These are phyloP conservation scores for Agrochola litura DNA, from an alignment of 2,888 invertebrate genomes.

Conservation along the genomic window DNA sequence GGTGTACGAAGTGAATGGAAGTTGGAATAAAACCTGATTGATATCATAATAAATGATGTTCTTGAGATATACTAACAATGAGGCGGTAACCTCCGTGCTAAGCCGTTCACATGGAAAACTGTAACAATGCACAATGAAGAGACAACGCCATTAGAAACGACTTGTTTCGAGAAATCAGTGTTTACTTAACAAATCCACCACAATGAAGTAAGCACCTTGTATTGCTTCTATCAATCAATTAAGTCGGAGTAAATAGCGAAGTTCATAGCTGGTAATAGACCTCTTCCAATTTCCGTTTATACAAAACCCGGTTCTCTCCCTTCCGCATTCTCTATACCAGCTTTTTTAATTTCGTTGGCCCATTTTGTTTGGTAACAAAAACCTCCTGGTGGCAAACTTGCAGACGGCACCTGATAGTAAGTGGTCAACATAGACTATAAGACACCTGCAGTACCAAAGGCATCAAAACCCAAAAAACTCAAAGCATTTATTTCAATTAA, in stretches of 20 bases:
- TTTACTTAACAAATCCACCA: slow-evolving; percentile 12
- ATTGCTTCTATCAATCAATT: too few species aligned
- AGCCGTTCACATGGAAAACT: slow-evolving; percentile 28
- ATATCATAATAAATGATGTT: slow-evolving; percentile 9
- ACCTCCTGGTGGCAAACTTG: background rate
- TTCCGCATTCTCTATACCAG: too few species aligned
- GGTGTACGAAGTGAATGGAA: background rate
- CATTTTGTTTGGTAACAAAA: background rate
- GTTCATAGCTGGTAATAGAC: background rate
- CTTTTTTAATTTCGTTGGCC: background rate
- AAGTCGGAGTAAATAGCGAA: background rate
- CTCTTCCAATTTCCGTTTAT: background rate
- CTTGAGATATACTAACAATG: slow-evolving; percentile 31
- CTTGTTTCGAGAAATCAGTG: slow-evolving; percentile 29
- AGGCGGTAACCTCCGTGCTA: background rate
- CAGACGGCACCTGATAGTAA: background rate
- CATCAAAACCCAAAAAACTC: background rate
- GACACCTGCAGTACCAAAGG: background rate
- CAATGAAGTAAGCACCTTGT: background rate
- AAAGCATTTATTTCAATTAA: too few species aligned
- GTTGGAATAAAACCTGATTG: background rate
- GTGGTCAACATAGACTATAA: too few species aligned
- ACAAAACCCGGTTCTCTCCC: background rate
- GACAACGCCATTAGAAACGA: slow-evolving; percentile 17
- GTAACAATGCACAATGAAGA: slow-evolving; percentile 52